These are phyloP conservation scores for Dermochelys coriacea DNA, from an alignment of 2,797 vertebrate genomes.

Conservation along the genomic window DNA sequence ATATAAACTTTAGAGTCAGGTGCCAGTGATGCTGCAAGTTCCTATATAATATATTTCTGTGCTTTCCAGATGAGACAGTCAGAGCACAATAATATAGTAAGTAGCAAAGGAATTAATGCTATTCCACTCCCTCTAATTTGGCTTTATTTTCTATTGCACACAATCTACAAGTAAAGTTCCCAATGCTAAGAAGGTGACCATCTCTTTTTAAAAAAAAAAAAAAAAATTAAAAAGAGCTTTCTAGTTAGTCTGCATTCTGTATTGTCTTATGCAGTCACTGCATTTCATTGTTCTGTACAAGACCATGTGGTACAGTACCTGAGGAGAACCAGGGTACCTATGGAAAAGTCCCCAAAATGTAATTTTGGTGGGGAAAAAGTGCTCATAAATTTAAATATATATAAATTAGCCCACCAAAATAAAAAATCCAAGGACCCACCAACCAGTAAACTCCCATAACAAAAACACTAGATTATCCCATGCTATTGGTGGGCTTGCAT, in stretches of 20 bases:
- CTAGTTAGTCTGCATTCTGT: neutral
- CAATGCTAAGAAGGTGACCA: neutral
- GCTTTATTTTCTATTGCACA: neutral
- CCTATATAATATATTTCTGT: neutral
- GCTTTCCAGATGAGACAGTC: neutral
- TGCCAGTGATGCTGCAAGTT: too few relatives aligned
- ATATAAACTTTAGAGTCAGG: too few relatives aligned
- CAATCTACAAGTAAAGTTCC: neutral
- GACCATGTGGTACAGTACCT: neutral
- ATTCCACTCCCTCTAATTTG: neutral
- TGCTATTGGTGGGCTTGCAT: neutral
- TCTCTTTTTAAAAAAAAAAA: neutral
- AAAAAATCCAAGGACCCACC: neutral
- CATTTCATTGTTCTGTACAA: neutral
- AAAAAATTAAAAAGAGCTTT: neutral
- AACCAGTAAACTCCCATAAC: accelerated
- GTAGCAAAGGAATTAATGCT: neutral
- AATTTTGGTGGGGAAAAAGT: neutral
- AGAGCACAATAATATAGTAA: neutral
- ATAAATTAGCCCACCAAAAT: accelerated
- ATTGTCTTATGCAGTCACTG: neutral
- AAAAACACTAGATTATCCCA: neutral
- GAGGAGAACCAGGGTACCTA: neutral
- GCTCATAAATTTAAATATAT: neutral
- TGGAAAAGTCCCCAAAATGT: neutral